Evolutionary conservation across 2,113 vertebrate species (phyloP).

Genomic region (Psittacula cyanocephala): DNA sequence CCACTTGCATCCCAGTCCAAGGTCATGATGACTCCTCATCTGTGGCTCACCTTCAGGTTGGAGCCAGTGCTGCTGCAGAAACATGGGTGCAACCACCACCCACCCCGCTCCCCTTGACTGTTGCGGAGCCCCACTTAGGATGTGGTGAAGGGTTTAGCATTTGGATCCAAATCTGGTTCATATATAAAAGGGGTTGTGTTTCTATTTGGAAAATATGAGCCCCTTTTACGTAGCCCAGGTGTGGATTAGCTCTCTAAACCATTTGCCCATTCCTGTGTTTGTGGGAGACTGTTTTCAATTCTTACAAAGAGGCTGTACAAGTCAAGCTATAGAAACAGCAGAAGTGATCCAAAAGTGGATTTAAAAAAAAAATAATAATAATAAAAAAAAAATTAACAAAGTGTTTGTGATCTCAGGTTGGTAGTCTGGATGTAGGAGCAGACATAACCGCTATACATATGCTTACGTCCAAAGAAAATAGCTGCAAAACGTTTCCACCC

Average conservation of each 20-base stretch:
- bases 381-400: conserved; percentile 52
- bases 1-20: neutral
- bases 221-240: conserved; percentile 71
- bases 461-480: conserved; percentile 54
- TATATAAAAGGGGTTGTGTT: conserved; percentile 71
- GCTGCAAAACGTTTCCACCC: conserved; percentile 26
- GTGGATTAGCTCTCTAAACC: conserved; percentile 74
- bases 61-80: neutral
- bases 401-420: conserved; percentile 71
- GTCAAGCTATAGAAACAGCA: conserved; percentile 71
- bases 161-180: conserved; percentile 70
- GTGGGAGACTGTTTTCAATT: conserved; percentile 69
- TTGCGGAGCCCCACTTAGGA: neutral
- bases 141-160: conserved; percentile 27
- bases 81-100: fast-evolving
- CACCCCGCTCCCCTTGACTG: neutral
- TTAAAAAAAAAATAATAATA: neutral
- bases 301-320: conserved; percentile 70
- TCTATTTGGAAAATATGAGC: conserved; percentile 75
- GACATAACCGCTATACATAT: conserved; percentile 22
- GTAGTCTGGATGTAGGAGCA: conserved; percentile 62
- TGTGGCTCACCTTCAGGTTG: fast-evolving
- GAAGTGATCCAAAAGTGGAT: conserved; percentile 67
- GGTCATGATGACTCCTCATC: fast-evolving
- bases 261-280: conserved; percentile 61